These are phyloP conservation scores for Venturia canescens DNA, from an alignment of 1,140 invertebrate genomes.

Conservation along the genomic window DNA sequence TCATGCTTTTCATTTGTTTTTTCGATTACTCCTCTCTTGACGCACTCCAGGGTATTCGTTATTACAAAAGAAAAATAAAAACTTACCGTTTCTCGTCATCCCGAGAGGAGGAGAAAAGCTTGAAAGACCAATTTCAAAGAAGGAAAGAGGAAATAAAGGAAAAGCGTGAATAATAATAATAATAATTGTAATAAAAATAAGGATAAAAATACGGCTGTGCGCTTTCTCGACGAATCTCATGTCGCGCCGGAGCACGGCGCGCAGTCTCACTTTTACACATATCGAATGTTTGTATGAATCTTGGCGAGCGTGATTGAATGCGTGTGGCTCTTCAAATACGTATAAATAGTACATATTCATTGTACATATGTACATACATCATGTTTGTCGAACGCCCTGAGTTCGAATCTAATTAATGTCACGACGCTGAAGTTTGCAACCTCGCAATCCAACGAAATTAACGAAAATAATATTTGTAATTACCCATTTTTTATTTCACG, in stretches of 20 bases:
- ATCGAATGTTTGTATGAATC: slow-evolving; percentile 31
- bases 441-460: too few species aligned
- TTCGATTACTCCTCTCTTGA: too few species aligned
- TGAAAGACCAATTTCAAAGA: neutral
- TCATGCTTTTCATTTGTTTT: too few species aligned
- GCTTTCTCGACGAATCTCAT: slow-evolving; percentile 50
- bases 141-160: neutral
- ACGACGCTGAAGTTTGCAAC: too few species aligned
- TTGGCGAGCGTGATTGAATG: neutral
- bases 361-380: neutral
- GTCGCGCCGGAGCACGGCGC: slow-evolving; percentile 33
- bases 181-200: slow-evolving; percentile 22
- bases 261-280: slow-evolving; percentile 36
- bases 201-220: slow-evolving; percentile 43
- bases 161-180: slow-evolving; percentile 12
- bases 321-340: neutral
- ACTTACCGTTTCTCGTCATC: too few species aligned
- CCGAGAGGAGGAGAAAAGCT: too few species aligned
- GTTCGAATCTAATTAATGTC: too few species aligned
- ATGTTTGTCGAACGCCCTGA: neutral
- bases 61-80: too few species aligned
- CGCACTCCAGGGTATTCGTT: too few species aligned
- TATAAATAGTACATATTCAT: neutral
- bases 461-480: too few species aligned
- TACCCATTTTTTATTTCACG: too few species aligned